Conservation (phyloP, 37 sponge, comb jelly and placozoan species). For the Haliclona indistincta region DNA sequence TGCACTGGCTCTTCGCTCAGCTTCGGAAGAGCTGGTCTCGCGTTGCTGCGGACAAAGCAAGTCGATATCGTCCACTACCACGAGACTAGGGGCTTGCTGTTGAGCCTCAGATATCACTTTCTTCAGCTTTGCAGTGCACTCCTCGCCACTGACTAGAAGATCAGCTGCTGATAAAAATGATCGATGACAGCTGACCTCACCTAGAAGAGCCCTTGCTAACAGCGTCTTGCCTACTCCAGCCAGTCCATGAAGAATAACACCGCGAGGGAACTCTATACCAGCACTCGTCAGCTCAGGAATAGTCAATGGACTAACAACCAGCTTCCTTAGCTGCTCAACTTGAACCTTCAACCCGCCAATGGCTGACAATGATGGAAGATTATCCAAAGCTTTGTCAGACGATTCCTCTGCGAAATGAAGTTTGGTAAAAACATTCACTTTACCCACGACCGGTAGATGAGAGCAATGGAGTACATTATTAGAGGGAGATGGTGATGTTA, state of each 20-base stretch:
- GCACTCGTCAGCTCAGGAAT: background rate
- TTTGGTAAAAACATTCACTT: background rate
- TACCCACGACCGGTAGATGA: constrained; percentile 3
- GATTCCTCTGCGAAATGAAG: background rate
- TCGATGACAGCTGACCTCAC: constrained; percentile 3
- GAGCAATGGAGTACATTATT: too few species aligned
- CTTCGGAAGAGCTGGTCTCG: constrained; percentile 38
- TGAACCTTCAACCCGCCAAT: constrained; percentile 57
- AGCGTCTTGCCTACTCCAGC: constrained; percentile 74
- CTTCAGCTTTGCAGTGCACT: constrained; percentile 18
- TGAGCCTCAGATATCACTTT: constrained; percentile 41
- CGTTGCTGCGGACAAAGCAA: constrained; percentile 37
- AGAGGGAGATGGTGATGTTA: background rate
- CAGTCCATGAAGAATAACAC: constrained; percentile 65
- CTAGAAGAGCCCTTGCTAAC: constrained; percentile 36
- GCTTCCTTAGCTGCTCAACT: constrained; percentile 40
- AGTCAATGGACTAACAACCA: constrained; percentile 43
- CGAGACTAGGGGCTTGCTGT: constrained; percentile 11
- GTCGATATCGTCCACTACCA: constrained; percentile 45
- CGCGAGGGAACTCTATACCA: constrained; percentile 45
- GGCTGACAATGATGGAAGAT: background rate
- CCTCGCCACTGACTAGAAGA: constrained; percentile 22
- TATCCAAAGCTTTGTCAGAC: background rate
- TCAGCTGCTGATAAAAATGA: constrained; percentile 13
- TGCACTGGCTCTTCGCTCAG: constrained; percentile 40